phyloP scores from a whole-genome alignment of 2,888 invertebrate species.

The Cetonia aurata region DNA sequence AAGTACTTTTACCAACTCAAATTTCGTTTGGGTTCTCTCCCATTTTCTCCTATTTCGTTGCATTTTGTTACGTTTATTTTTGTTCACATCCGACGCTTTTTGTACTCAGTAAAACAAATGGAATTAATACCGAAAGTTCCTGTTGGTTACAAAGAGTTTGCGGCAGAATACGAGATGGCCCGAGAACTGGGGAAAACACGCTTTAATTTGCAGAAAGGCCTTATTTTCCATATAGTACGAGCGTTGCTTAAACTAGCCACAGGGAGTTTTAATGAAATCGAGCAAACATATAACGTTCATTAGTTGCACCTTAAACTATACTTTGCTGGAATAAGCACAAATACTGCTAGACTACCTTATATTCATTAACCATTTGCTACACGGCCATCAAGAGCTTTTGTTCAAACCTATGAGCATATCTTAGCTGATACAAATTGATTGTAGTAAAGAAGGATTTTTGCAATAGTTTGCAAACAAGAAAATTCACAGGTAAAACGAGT shows the following conservation, averaged over 20 bases:
- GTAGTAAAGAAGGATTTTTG: too few species aligned
- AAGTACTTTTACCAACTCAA: slow-evolving; percentile 55
- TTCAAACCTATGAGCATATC: too few species aligned
- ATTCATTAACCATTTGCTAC: too few species aligned
- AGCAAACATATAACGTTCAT: slow-evolving; percentile 8
- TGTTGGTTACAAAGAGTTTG: slow-evolving; percentile 2
- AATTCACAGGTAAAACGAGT: too few species aligned
- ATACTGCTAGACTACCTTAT: too few species aligned
- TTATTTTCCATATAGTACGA: slow-evolving; percentile 7
- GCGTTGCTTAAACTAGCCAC: neutral
- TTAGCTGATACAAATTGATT: too few species aligned
- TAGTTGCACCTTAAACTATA: slow-evolving; percentile 8
- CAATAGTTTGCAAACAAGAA: too few species aligned
- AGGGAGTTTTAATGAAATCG: slow-evolving; percentile 17
- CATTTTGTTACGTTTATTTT: neutral
- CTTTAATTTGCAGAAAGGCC: slow-evolving; percentile 17
- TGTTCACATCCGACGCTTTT: neutral
- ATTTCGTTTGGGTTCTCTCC: slow-evolving; percentile 16
- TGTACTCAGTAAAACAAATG: too few species aligned
- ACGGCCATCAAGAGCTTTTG: too few species aligned
- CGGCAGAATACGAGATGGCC: slow-evolving; percentile 7
- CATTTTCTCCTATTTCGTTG: neutral
- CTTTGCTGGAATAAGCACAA: neutral
- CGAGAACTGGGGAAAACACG: slow-evolving; percentile 2
- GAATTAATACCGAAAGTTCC: neutral